These are phyloP conservation scores for Picus viridis DNA, from an alignment of 2,797 vertebrate genomes.

Conservation along the genomic window DNA sequence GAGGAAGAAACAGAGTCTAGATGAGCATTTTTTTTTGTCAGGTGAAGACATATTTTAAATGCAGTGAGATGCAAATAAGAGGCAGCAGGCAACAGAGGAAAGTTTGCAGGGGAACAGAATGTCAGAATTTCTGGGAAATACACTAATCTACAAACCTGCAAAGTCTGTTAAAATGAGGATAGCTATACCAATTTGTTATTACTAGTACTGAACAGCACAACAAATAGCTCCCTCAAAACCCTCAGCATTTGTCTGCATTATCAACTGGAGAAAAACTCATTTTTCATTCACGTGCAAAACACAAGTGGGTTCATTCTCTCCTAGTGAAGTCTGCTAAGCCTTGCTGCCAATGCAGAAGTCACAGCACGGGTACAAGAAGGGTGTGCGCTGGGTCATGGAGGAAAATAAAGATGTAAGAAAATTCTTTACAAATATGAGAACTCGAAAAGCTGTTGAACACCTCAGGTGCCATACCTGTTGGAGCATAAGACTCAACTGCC, in stretches of 20 bases:
- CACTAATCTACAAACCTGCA: not conserved
- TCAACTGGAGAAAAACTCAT: not conserved
- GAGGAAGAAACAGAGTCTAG: not conserved
- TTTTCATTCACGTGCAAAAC: not conserved
- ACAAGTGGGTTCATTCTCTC: not conserved
- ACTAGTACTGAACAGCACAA: not conserved
- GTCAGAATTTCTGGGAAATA: not conserved
- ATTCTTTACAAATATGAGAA: not conserved
- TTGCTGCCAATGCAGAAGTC: not conserved
- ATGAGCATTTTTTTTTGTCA: not conserved
- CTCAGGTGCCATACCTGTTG: fast-evolving
- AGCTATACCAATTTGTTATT: not conserved
- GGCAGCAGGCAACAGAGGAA: not conserved
- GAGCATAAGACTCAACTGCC: fast-evolving
- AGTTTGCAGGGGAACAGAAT: not conserved
- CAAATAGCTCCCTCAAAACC: not conserved
- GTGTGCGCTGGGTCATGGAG: not conserved
- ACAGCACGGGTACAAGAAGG: not conserved
- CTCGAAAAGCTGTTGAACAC: not conserved
- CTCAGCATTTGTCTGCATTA: not conserved
- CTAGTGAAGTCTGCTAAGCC: not conserved
- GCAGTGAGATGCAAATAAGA: conserved; percentile 1
- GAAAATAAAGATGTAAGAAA: not conserved
- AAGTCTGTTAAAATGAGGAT: not conserved
- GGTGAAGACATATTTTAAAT: not conserved